Evolutionary conservation across 2,113 vertebrate species (phyloP).

Genomic region (Mystacornis crossleyi): DNA sequence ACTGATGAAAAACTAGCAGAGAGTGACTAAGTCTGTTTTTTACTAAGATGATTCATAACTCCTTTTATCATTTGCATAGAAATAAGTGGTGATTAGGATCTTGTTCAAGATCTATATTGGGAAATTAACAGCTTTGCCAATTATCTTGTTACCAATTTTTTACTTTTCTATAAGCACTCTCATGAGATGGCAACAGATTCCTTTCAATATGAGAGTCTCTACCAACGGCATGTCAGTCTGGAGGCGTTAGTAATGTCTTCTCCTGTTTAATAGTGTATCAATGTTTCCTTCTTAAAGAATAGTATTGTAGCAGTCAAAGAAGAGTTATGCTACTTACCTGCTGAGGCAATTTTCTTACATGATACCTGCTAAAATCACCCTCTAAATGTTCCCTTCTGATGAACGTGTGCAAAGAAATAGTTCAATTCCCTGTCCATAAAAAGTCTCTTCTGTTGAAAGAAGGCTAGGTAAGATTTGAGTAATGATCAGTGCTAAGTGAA

Average conservation of each 20-base stretch:
- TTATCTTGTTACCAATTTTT: background rate
- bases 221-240: background rate
- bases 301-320: background rate
- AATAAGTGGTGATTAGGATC: background rate
- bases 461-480: background rate
- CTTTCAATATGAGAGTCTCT: background rate
- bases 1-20: background rate
- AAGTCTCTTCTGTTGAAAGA: background rate
- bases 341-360: background rate
- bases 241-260: background rate
- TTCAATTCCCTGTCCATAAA: background rate
- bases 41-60: conserved; percentile 10
- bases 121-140: conserved; percentile 8
- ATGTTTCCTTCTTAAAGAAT: background rate
- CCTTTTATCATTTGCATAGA: background rate
- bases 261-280: background rate
- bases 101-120: background rate
- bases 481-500: background rate
- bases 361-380: background rate
- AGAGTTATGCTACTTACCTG: background rate
- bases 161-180: background rate
- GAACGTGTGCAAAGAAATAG: background rate
- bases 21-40: conserved; percentile 36
- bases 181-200: background rate
- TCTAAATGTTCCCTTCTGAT: background rate